Percentiles rank a stretch among this genome's conserved stretches.
Conservation (phyloP, 1,140 invertebrate genomes). For the Ceratina calcarata region DNA sequence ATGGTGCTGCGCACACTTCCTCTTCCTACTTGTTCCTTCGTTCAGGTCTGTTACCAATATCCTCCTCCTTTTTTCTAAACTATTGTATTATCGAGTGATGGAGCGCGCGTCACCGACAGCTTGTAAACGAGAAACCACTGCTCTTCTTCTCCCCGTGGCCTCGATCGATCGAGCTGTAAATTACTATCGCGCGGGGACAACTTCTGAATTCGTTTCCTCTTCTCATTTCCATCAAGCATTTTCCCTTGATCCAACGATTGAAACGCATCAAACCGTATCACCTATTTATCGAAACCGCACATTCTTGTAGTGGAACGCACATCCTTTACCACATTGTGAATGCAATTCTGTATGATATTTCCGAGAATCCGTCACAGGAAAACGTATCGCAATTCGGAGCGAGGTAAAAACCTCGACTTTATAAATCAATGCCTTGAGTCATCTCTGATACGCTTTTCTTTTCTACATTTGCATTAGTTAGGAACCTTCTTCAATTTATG, state of each 20-base stretch:
- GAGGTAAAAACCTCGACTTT: not conserved
- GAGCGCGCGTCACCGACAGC: slow-evolving; percentile 13
- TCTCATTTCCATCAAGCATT: not conserved
- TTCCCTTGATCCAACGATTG: not conserved
- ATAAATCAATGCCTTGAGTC: slow-evolving; percentile 26
- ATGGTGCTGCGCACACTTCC: slow-evolving; percentile 53
- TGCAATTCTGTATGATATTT: no score
- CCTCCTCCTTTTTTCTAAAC: not conserved
- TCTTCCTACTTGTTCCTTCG: slow-evolving; percentile 40
- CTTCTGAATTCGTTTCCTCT: not conserved
- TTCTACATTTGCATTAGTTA: not conserved
- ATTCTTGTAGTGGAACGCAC: not conserved
- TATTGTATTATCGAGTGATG: not conserved
- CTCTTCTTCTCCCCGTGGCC: not conserved
- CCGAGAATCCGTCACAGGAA: not conserved
- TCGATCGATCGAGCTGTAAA: not conserved
- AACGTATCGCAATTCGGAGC: not conserved
- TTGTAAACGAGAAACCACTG: not conserved
- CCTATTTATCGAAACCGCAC: not conserved
- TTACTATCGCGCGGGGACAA: no score
- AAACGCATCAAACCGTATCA: not conserved
- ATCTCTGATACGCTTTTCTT: not conserved
- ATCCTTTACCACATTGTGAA: not conserved
- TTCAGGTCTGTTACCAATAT: not conserved
- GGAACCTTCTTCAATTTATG: not conserved